Conservation (phyloP, 2,888 invertebrate species). For the Plebejus argus region DNA sequence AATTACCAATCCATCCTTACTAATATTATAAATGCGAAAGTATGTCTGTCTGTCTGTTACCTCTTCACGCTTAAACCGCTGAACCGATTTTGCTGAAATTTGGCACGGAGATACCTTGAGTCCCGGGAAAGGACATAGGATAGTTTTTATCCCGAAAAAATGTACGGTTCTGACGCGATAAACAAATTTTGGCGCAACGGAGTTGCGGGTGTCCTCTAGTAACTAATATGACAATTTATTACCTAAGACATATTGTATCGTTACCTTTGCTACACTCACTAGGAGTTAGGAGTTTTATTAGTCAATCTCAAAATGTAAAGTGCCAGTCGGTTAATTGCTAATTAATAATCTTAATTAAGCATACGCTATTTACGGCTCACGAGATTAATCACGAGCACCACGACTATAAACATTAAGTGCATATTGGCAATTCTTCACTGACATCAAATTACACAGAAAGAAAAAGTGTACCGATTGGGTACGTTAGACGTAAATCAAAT, state of each 20-base stretch:
- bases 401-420: conserved; percentile 4
- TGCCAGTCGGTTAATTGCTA: conserved; percentile 14
- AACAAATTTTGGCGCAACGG: too few relatives aligned
- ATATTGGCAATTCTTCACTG: conserved; percentile 30
- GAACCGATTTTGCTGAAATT: too few relatives aligned
- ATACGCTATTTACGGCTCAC: conserved; percentile 12
- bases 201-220: too few relatives aligned
- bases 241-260: neutral
- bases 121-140: too few relatives aligned
- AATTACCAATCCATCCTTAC: too few relatives aligned
- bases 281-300: neutral
- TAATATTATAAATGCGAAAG: too few relatives aligned
- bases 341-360: conserved; percentile 22
- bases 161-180: too few relatives aligned
- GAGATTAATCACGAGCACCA: conserved; percentile 1
- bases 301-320: neutral
- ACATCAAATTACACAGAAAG: conserved; percentile 67
- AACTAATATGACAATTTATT: too few relatives aligned
- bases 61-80: too few relatives aligned
- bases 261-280: neutral
- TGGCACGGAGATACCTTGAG: too few relatives aligned
- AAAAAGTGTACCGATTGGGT: conserved; percentile 78
- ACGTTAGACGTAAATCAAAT: conserved; percentile 79
- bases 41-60: too few relatives aligned
- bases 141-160: too few relatives aligned